Evolutionary conservation across 2,888 invertebrate species (phyloP).

Genomic region (Carpatolechia fugitivella): DNA sequence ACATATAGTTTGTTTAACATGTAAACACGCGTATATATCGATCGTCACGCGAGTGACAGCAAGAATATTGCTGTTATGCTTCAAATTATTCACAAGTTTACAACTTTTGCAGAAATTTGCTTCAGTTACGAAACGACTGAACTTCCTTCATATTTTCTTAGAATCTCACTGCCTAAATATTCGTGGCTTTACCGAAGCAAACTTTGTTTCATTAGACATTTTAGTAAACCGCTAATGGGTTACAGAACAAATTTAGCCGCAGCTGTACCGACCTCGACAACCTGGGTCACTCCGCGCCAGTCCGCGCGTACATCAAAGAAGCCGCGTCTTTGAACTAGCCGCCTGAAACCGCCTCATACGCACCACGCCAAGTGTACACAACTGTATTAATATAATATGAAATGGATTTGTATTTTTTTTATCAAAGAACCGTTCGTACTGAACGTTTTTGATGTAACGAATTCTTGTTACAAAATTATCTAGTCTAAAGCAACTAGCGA

Average conservation of each 20-base stretch:
- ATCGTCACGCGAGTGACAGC: background rate
- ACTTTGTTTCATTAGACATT: slow-evolving; percentile 4
- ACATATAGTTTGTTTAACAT: slow-evolving; percentile 31
- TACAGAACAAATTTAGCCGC: slow-evolving; percentile 41
- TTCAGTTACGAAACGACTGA: background rate
- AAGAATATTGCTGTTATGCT: background rate
- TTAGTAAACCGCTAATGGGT: slow-evolving; percentile 10
- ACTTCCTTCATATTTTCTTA: no score
- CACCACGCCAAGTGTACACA: slow-evolving; percentile 24
- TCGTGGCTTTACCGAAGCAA: slow-evolving; percentile 17
- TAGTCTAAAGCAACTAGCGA: background rate
- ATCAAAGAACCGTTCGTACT: background rate
- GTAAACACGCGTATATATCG: slow-evolving; percentile 45
- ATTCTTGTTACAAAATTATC: background rate
- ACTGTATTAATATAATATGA: slow-evolving; percentile 27
- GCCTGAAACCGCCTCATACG: slow-evolving; percentile 42
- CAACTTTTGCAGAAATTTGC: no score
- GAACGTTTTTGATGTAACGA: background rate
- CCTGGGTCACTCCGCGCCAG: slow-evolving; percentile 44
- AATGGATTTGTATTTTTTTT: background rate
- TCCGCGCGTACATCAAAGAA: slow-evolving; percentile 55
- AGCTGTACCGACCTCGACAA: slow-evolving; percentile 44
- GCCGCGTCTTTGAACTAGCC: slow-evolving; percentile 62
- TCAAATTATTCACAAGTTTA: background rate
- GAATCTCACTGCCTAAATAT: no score